A percentile compares a stretch with the other conserved stretches of the same genome.
Evolutionary conservation across 2,797 vertebrate species (phyloP).

Genomic region (Coreius guichenoti): DNA sequence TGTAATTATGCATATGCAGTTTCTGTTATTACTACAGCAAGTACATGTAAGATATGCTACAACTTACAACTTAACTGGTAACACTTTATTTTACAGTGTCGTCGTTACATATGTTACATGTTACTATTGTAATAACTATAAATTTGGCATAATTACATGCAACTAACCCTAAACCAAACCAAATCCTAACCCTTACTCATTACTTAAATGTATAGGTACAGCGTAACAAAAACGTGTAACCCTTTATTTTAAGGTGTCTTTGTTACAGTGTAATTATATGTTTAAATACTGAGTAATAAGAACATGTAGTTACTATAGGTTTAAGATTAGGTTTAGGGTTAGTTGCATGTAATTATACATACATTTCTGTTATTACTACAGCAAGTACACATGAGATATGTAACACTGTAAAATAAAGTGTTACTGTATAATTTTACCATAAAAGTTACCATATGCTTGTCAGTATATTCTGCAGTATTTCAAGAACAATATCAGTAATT

Average conservation of each 20-base stretch:
- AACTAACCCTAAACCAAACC: too few species aligned
- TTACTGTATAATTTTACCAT: neutral
- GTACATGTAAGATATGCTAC: too few species aligned
- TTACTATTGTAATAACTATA: too few species aligned
- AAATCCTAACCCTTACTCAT: too few species aligned
- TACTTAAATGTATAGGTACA: too few species aligned
- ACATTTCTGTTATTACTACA: neutral
- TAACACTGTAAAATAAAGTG: neutral
- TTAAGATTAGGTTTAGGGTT: neutral
- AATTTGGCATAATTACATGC: too few species aligned
- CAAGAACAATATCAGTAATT: neutral
- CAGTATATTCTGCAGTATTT: neutral
- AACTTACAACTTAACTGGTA: too few species aligned
- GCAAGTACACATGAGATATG: neutral
- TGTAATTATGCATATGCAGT: too few species aligned
- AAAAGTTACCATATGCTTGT: neutral
- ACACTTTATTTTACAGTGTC: too few species aligned
- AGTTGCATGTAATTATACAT: neutral
- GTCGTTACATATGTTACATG: too few species aligned
- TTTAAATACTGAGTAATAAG: neutral
- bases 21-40: too few species aligned
- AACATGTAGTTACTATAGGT: neutral
- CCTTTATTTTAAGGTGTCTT: neutral
- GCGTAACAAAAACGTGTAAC: too few species aligned
- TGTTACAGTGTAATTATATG: neutral